Evolutionary conservation across 2,888 invertebrate genomes (phyloP), one percentile per base, ranked within the genome.

Genomic region (Synergus gifuensis): DNA sequence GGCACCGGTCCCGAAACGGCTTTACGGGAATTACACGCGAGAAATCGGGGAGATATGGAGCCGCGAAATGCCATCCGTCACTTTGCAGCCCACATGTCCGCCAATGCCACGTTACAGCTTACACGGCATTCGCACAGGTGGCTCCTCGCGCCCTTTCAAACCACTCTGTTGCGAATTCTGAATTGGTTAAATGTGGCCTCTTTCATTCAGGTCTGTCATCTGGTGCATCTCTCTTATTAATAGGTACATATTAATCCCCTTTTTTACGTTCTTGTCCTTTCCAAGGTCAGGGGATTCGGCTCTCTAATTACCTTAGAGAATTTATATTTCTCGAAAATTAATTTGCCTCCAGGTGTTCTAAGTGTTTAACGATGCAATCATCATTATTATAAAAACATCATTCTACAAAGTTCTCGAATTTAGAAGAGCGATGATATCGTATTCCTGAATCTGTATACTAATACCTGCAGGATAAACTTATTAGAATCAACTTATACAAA

Each of bases 11-110:
- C 84, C 89, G 88, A 91, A 91, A 91, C 89, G 90, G 91, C 91
- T 91, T 91, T 91, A 90, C 90, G 91, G 90, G 90, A 91, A 91
- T 91, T 91, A 91, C 89, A 89, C 88, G 90, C 90, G 90, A 91
- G 91, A 92, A 92, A 91, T 92, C 89, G 90, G 88, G 89, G 88
- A 91, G 91, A 91, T 91, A 90, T 89, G 89, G 90, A 90, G 89
- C 89, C 89, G 89, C 91, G 89, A 91, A 91, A 91, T 91, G 91
- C 88, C 90, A 92, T 92, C 91, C 91, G 91, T 92, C 91, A 91
- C 90, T 90, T 86, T 84, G 85, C 87, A 85, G 86, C 85, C 85
- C 84, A 86, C 86, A 83, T 86, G 86, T 87, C 87, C 83, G 81
- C 66, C 80, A 78, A 77, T 66, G 66, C 76, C 73, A 58, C 62